Evolutionary conservation across 2,888 invertebrate genomes (phyloP), one percentile per base, ranked within the genome.

Genomic region (Eurytoma adleriae): DNA sequence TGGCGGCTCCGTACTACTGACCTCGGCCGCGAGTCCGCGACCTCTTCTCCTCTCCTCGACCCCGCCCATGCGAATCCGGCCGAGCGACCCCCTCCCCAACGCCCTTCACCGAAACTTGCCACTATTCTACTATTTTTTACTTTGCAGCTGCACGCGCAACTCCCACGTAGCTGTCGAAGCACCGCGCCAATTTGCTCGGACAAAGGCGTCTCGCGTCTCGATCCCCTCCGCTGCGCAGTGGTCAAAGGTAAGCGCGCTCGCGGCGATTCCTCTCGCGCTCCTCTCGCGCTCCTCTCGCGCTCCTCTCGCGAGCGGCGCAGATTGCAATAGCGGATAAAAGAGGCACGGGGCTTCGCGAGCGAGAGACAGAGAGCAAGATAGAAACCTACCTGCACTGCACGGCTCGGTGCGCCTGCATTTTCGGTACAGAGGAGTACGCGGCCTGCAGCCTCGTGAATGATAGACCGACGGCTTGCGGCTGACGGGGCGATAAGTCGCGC

Each of bases 1-100:
- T 57, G 24, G 24, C 81, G 71, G 68, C 69, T 57, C 68, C 59
- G 72, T 64, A 80, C 81, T 78, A 81, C 81, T 78, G 75, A 81
- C 81, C 77, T 80, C 77, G 71, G 52, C 66, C 40, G 40, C 40
- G 40, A 40, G 40, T 40, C 30, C 73, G 74, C 67, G 72, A 79
- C 79, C 79, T 74, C 71, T 69, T 24, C 59, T 48, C n/a, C 59
- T 20, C 61, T 40, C n/a, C 7, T 18, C 7, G 16, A 24, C 59
- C 24, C 30, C 16, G 30, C n/a, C n/a, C 30, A 4, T 54, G 4
- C 10, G 40, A 40, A 40, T 24, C 24, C 24, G 24, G 2, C 24
- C 24, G n/a, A 20, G 27, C 27, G 10, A 14, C 59, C n/a, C 54
- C 54, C 56, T 20, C 13, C 18, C 12, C 30, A 5, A 40, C 27